phyloP scores from a whole-genome alignment of 1,140 invertebrate species.

The Pseudachorutes palmiensis region DNA sequence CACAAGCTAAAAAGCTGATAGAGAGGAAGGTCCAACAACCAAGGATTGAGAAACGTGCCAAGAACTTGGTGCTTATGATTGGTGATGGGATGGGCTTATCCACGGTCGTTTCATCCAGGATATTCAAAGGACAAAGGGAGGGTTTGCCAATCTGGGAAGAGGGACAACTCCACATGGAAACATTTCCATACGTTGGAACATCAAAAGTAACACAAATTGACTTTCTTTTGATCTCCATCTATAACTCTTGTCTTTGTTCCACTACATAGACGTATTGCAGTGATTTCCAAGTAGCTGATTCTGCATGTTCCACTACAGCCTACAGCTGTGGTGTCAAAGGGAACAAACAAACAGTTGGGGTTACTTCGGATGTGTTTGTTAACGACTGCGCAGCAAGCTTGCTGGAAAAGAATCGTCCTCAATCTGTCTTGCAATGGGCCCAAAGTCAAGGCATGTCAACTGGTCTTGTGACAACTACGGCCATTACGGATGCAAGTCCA shows the following conservation, averaged over 20 bases:
- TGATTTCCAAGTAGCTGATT: slow-evolving; percentile 47
- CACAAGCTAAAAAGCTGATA: not conserved
- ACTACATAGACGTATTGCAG: slow-evolving; percentile 45
- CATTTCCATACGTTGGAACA: slow-evolving; percentile 61
- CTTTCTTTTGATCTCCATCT: not conserved
- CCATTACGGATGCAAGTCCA: slow-evolving; percentile 62
- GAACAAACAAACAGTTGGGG: slow-evolving; percentile 37
- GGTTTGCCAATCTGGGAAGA: slow-evolving; percentile 51
- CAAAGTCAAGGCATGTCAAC: slow-evolving; percentile 53
- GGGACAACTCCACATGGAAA: slow-evolving; percentile 59
- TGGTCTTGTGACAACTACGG: slow-evolving; percentile 63
- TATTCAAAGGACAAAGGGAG: slow-evolving; percentile 49
- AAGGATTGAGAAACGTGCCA: slow-evolving; percentile 40
- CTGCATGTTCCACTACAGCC: slow-evolving; percentile 47
- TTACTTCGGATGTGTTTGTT: slow-evolving; percentile 23
- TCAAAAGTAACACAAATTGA: slow-evolving; percentile 43
- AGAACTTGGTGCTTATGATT: slow-evolving; percentile 66
- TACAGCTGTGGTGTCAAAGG: slow-evolving; percentile 45
- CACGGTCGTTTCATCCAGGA: slow-evolving; percentile 29
- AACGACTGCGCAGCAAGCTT: slow-evolving; percentile 28
- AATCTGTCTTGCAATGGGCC: slow-evolving; percentile 32
- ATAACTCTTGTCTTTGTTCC: not conserved
- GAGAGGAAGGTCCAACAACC: not conserved
- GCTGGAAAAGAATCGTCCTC: slow-evolving; percentile 19
- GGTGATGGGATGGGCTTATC: slow-evolving; percentile 70